Evolutionary conservation across 2,888 invertebrate species (phyloP), one percentile per base, ranked within the genome.

Genomic region (Psococerastis gibbosa): DNA sequence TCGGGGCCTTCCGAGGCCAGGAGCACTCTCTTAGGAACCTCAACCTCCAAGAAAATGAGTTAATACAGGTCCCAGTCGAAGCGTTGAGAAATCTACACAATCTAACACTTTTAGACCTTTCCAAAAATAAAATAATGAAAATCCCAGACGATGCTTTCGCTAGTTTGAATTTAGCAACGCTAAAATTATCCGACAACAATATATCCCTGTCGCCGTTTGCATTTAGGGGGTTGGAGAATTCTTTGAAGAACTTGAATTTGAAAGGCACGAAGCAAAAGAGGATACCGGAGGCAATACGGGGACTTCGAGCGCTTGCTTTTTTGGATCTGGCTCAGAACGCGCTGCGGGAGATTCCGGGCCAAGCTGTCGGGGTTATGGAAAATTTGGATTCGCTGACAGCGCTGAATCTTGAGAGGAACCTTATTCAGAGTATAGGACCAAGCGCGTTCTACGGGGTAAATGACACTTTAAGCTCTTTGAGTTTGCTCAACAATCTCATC

Each of bases 281-380:
- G 42, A 73, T 91, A 9, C 89, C 91, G 1, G 75, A 76, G 51
- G 78, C 84, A 38, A 74, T 89, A 16, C 66, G 74, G 48, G 82
- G 81, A 4, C 66, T 91, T 23, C 73, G 69, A 47, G 78, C 78
- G 41, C 63, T 91, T 49, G 88, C 89, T 1, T 91, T 89, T 57
- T 65, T 91, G 45, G 91, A 91, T 64, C 65, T 91, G 45, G 88
- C 89, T 1, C 82, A 88, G 61, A 91, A 91, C 57, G 78, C 82
- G 52, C 75, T 91, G 35, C 68, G 78, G 51, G 83, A 84, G 58
- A 62, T 89, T 45, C 84, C 83, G 0, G 80, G 81, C 0, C 63
- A 71, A 0, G 78, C 75, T 9, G 68, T 66, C 13, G 68, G 66
- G 41, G 74, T 76, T 2, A 82, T 85, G 55, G 78, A 81, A 52